Evolutionary conservation across 2,888 invertebrate genomes (phyloP), one percentile per base, ranked within the genome.

Genomic region (Cyaniris semiargus): DNA sequence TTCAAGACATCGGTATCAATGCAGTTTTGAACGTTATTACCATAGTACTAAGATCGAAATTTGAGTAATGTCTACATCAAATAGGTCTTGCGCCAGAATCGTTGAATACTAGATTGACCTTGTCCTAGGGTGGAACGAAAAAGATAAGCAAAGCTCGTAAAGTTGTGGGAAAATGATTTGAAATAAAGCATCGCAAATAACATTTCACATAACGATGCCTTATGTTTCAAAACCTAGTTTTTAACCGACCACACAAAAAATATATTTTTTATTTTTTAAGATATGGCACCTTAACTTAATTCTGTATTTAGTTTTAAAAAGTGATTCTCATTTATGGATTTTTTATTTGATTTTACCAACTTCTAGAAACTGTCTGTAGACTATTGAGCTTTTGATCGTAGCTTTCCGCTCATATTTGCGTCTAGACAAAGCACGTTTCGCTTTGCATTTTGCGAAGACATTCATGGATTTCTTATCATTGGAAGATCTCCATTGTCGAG

Each of bases 1-100:
- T 75, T 76, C 66, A 78, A 76, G 70, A 76, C 66, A 76, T 76
- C 13, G 23, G 4, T 23, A 21, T 3, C 27, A 5, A 5, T 23
- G 1, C 58, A 58, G 21, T 58, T 58, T 21, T 21, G n/a, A 8
- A 58, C 58, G n/a, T 8, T 56, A 18, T 21, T 5, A 18, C 18
- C 53, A 2, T 18, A 53, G 53, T 53, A 5, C 0, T 18, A 53
- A 53, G 18, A 53, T 18, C 18, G 3, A 18, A 53, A 18, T 53
- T 53, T 53, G 53, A 53, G 18, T 53, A 3, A 53, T 18, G 18
- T 53, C 53, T 53, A 53, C 15, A 18, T 53, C 53, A 53, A 53
- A 44, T 53, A 18, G 53, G 18, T 53, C 13, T 53, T 53, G 53
- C 53, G 53, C 13, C 53, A 5, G 53, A 53, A 53, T 53, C 5